Conservation (phyloP, 2,888 invertebrate species). For the Lasiommata megera region DNA sequence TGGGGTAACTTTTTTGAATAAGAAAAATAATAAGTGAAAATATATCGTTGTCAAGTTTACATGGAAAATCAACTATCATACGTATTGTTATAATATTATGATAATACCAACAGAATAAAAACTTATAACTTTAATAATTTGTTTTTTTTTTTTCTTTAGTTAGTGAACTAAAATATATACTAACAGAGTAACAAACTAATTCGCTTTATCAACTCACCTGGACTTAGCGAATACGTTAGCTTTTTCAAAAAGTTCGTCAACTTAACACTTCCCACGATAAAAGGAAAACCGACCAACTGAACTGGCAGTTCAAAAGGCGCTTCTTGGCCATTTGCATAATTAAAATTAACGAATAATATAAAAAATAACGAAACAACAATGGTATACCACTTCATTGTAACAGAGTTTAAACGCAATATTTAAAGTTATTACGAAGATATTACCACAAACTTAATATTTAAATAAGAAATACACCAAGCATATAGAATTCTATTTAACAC, state of each 20-base stretch:
- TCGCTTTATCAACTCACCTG: conserved; percentile 88
- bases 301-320: conserved; percentile 88
- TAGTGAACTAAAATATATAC: no score
- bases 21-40: no score
- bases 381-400: conserved; percentile 28
- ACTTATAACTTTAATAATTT: no score
- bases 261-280: conserved; percentile 89
- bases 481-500: no score
- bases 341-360: conserved; percentile 28
- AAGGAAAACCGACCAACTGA: conserved; percentile 91
- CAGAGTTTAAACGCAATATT: neutral
- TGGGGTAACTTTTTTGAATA: no score
- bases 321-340: conserved; percentile 43
- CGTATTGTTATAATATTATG: no score
- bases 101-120: no score
- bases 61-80: no score
- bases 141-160: no score
- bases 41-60: no score
- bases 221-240: conserved; percentile 89
- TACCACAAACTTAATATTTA: neutral
- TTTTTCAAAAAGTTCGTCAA: conserved; percentile 92
- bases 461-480: conserved; percentile 20
- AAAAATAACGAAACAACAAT: conserved; percentile 24
- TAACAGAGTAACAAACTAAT: no score
- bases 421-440: neutral